Evolutionary conservation across 2,888 invertebrate species (phyloP).

Genomic region (Nudaria mundana): DNA sequence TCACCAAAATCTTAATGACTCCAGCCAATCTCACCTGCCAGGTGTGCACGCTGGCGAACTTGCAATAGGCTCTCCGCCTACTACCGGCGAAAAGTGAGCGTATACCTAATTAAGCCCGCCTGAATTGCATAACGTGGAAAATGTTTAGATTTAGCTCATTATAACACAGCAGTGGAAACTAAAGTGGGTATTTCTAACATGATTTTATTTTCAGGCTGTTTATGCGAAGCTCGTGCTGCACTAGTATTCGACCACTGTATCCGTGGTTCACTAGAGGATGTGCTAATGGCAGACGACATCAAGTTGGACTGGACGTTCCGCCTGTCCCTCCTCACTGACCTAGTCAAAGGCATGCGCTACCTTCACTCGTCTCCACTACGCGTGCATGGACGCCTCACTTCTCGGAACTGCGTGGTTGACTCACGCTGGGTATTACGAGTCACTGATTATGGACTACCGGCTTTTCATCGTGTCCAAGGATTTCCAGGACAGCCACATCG

Average conservation of each 20-base stretch:
- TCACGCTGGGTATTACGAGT: conserved; percentile 97
- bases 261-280: conserved; percentile 93
- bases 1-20: too few relatives aligned
- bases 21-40: too few relatives aligned
- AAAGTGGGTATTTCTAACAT: too few relatives aligned
- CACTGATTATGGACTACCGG: conserved; percentile 93
- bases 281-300: conserved; percentile 93
- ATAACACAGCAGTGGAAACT: too few relatives aligned
- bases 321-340: conserved; percentile 94
- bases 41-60: too few relatives aligned
- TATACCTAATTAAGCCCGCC: too few relatives aligned
- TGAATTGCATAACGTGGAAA: too few relatives aligned
- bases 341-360: conserved; percentile 96
- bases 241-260: conserved; percentile 94
- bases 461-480: conserved; percentile 88
- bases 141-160: too few relatives aligned
- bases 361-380: conserved; percentile 91
- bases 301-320: conserved; percentile 98
- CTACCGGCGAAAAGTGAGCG: too few relatives aligned
- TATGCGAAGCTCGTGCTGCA: conserved; percentile 89
- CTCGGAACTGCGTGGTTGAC: conserved; percentile 96
- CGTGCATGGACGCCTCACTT: conserved; percentile 92
- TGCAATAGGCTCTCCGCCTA: too few relatives aligned
- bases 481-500: conserved; percentile 83
- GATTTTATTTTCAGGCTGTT: conserved; percentile 86